phyloP scores from a whole-genome alignment of 2,113 vertebrate genomes.

The Grammomys dolichurus region DNA sequence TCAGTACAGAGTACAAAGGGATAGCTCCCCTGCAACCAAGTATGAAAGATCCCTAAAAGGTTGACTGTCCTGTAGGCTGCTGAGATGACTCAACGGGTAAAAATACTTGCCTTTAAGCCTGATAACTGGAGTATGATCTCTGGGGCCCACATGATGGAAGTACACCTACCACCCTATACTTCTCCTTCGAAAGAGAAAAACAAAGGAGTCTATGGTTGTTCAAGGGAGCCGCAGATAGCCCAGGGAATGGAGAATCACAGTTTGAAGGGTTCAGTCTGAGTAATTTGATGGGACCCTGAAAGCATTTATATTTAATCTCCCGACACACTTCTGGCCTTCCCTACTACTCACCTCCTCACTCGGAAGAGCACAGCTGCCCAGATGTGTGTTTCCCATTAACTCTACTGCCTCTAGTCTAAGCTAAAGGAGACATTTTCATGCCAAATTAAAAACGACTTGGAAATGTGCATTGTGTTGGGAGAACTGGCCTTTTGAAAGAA shows the following conservation, averaged over 20 bases:
- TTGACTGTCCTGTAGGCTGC: neutral
- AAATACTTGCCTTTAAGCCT: neutral
- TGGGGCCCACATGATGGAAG: neutral
- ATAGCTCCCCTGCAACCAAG: neutral
- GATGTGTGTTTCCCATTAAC: constrained; percentile 79
- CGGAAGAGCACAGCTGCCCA: constrained; percentile 67
- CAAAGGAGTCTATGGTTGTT: neutral
- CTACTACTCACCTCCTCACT: constrained; percentile 51
- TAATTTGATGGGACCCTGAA: neutral
- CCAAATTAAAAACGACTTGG: constrained; percentile 78
- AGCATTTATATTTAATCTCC: constrained; percentile 26
- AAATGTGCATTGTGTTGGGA: constrained; percentile 76
- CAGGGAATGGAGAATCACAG: neutral
- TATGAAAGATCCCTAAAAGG: neutral
- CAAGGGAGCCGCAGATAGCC: neutral
- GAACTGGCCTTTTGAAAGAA: constrained; percentile 77
- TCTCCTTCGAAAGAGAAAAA: neutral
- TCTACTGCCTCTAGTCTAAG: constrained; percentile 57
- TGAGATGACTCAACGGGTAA: neutral
- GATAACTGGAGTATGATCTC: neutral
- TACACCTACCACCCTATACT: neutral
- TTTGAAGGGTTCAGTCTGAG: neutral
- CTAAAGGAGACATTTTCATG: constrained; percentile 80
- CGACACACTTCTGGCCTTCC: neutral
- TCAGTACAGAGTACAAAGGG: neutral